These are phyloP conservation scores for Oxyruncus cristatus DNA, from an alignment of 2,113 vertebrate genomes.

Conservation along the genomic window DNA sequence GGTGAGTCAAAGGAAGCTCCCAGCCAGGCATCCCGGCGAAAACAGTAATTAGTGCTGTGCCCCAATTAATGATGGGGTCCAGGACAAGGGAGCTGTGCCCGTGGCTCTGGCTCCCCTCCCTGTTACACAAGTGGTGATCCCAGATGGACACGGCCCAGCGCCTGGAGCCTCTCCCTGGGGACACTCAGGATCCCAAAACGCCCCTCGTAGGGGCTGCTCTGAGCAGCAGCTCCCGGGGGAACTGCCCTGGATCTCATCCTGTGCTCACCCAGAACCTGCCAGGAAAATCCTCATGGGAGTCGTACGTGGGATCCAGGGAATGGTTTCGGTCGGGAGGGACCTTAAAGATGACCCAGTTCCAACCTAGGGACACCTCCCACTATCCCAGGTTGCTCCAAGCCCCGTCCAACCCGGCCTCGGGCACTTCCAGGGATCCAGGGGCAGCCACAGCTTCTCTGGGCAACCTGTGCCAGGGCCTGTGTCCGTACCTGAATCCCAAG, in stretches of 20 bases:
- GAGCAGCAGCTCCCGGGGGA: not conserved
- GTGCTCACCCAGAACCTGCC: rapidly evolving
- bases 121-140: rapidly evolving
- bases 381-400: not conserved
- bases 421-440: not conserved
- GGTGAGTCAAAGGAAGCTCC: not conserved
- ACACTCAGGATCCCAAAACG: rapidly evolving
- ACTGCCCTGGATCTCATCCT: not conserved
- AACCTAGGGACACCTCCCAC: not conserved
- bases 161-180: rapidly evolving
- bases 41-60: slow-evolving; percentile 9
- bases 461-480: not conserved
- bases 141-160: not conserved
- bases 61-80: not conserved
- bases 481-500: not conserved
- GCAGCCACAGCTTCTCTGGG: not conserved
- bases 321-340: not conserved
- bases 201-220: rapidly evolving
- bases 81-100: not conserved
- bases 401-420: not conserved
- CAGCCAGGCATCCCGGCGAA: not conserved
- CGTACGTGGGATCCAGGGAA: not conserved
- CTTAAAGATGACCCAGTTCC: rapidly evolving
- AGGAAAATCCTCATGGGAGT: not conserved
- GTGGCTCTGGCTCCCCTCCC: not conserved